Evolutionary conservation across 2,113 vertebrate species (phyloP).

Genomic region (Urocolius indicus): DNA sequence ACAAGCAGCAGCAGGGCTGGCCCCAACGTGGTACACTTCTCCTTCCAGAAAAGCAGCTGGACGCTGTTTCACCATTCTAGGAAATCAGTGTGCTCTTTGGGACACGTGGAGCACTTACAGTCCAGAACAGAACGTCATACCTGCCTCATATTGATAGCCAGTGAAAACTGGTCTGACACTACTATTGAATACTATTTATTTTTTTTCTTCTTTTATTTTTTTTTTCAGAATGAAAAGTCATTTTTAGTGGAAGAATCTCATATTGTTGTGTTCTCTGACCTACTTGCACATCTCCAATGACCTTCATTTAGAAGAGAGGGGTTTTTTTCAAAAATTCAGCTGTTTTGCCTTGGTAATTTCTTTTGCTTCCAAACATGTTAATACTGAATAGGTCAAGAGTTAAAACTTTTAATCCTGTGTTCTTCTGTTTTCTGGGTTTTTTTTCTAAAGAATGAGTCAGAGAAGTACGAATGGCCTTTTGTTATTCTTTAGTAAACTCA

Average conservation of each 20-base stretch:
- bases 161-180: background rate
- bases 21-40: background rate
- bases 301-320: background rate
- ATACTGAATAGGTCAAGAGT: constrained; percentile 4
- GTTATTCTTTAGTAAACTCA: constrained; percentile 43
- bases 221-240: background rate
- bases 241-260: background rate
- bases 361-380: background rate
- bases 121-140: constrained; percentile 14
- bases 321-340: background rate
- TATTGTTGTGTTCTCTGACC: background rate
- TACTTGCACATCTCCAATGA: background rate
- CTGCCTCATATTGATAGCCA: background rate
- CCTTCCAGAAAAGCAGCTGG: constrained; percentile 5
- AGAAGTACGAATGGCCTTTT: background rate
- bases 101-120: background rate
- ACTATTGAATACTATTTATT: background rate
- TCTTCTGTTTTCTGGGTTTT: background rate
- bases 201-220: background rate
- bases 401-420: constrained; percentile 13
- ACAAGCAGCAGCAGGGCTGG: background rate
- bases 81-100: background rate
- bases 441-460: constrained; percentile 44
- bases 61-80: background rate
- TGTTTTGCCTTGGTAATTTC: background rate